Conservation (phyloP, 2,797 vertebrate species). For the Loris lydekkerianus region DNA sequence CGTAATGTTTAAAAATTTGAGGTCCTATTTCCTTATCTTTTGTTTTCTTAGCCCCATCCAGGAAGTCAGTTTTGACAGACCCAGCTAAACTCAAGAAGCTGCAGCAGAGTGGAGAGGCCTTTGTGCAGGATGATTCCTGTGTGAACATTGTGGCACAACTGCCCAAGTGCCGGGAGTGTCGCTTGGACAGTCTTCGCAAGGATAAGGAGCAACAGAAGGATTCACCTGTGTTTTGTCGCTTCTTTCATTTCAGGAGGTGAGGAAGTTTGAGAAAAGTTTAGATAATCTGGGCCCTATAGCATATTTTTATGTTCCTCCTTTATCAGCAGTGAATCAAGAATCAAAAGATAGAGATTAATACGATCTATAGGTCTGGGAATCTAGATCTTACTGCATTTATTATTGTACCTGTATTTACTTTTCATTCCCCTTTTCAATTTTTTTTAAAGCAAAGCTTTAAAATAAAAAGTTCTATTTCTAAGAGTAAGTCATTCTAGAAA, state of each 20-base stretch:
- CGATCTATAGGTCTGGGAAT: not conserved
- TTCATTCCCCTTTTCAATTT: not conserved
- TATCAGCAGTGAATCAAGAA: not conserved
- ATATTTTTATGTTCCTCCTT: not conserved
- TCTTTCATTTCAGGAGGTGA: conserved; percentile 92
- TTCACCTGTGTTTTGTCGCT: conserved; percentile 90
- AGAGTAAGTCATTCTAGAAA: conserved; percentile 56
- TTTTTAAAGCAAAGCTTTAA: conserved; percentile 18
- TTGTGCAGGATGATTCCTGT: conserved; percentile 91
- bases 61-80: conserved; percentile 89
- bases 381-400: not conserved
- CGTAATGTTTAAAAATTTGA: not conserved
- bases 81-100: conserved; percentile 88
- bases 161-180: conserved; percentile 90
- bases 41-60: conserved; percentile 83
- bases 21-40: conserved; percentile 20
- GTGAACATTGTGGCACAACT: conserved; percentile 89
- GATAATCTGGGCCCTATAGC: rapidly evolving
- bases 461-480: not conserved
- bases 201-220: conserved; percentile 89
- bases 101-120: conserved; percentile 89
- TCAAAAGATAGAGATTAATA: not conserved
- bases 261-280: rapidly evolving
- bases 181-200: conserved; percentile 90
- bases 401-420: not conserved